Evolutionary conservation across 2,888 invertebrate genomes (phyloP).

Genomic region (Eupeodes latifasciatus): DNA sequence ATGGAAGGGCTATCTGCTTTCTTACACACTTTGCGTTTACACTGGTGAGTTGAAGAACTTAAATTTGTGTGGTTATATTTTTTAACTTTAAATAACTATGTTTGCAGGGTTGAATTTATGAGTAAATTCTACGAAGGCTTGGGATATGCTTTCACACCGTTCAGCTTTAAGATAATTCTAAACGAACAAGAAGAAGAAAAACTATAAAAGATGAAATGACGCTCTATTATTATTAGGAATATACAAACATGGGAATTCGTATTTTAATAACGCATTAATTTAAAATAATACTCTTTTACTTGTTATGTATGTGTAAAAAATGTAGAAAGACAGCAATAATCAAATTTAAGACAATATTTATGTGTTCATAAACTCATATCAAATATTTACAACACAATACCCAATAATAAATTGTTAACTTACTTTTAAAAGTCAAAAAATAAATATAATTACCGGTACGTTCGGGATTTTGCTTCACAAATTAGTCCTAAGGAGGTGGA

Average conservation of each 20-base stretch:
- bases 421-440: no score
- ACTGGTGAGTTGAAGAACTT: conserved; percentile 88
- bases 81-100: not conserved
- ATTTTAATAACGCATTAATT: not conserved
- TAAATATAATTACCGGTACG: no score
- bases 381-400: no score
- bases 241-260: not conserved
- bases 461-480: no score
- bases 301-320: not conserved
- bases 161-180: conserved; percentile 91
- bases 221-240: conserved; percentile 30
- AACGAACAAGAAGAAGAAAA: conserved; percentile 85
- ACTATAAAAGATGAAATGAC: conserved; percentile 44
- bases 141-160: conserved; percentile 93
- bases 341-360: no score
- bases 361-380: no score
- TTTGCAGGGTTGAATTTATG: conserved; percentile 95
- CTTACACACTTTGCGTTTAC: conserved; percentile 98
- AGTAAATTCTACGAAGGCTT: conserved; percentile 95
- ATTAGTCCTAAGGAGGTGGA: no score
- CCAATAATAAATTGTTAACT: no score
- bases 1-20: conserved; percentile 99
- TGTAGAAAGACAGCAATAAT: no score
- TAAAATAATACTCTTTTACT: conserved; percentile 1
- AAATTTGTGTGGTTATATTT: not conserved